Evolutionary conservation across 2,797 vertebrate species (phyloP).

Genomic region (Protosalanx chinensis): DNA sequence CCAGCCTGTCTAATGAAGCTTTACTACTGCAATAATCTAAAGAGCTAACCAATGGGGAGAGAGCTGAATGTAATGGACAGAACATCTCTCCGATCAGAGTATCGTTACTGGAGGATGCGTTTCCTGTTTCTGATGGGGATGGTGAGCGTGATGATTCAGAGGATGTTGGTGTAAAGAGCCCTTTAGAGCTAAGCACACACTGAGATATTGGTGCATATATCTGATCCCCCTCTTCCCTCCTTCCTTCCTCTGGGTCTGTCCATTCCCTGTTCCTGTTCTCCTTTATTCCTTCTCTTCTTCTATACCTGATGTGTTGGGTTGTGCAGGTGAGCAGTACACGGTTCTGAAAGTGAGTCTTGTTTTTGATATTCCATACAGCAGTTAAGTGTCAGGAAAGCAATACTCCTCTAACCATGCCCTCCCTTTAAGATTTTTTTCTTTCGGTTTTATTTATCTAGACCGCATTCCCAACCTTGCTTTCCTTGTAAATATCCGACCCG

Average conservation of each 20-base stretch:
- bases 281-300: background rate
- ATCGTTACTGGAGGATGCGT: background rate
- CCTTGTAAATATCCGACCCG: conserved; percentile 6
- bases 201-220: background rate
- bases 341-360: conserved; percentile 31
- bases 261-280: background rate
- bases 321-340: conserved; percentile 9
- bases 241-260: too few relatives aligned
- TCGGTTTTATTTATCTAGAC: background rate
- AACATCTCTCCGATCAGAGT: conserved; percentile 28
- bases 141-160: background rate
- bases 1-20: conserved; percentile 34
- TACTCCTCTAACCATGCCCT: conserved; percentile 46
- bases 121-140: conserved; percentile 7
- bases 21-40: conserved; percentile 56
- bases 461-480: background rate
- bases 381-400: conserved; percentile 69
- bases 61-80: conserved; percentile 53
- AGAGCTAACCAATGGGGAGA: conserved; percentile 42
- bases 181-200: background rate
- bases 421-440: conserved; percentile 20
- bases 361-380: conserved; percentile 27
- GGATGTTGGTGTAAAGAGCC: background rate
- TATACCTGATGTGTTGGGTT: background rate
- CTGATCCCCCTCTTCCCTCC: background rate